A percentile compares a stretch with the other conserved stretches of the same genome.
Evolutionary conservation across 2,113 vertebrate species (phyloP).

Genomic region (Phalacrocorax carbo): DNA sequence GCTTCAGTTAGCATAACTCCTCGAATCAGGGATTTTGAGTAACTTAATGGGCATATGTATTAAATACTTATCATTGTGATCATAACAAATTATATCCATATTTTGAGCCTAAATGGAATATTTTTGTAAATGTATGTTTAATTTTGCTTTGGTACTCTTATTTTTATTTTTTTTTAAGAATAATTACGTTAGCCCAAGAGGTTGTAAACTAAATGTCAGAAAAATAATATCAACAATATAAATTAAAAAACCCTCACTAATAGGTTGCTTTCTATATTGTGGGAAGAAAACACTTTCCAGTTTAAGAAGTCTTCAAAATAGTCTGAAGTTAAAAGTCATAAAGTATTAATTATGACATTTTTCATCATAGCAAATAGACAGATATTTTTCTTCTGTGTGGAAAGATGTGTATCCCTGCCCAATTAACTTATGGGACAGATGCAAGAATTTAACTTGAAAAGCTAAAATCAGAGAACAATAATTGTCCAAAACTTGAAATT

Average conservation of each 20-base stretch:
- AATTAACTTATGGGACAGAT: neutral
- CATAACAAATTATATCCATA: accelerated
- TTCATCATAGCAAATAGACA: neutral
- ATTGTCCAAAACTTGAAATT: neutral
- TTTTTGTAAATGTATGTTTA: neutral
- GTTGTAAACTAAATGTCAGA: neutral
- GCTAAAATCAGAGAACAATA: neutral
- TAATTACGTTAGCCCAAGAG: neutral
- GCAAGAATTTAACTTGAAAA: neutral
- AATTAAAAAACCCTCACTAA: neutral
- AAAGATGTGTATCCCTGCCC: neutral
- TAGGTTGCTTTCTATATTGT: neutral
- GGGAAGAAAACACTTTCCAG: neutral
- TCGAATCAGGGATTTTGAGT: neutral
- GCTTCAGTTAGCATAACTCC: neutral
- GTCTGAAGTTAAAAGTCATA: neutral
- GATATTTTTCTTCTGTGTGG: neutral
- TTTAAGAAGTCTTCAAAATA: neutral
- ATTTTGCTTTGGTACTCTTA: neutral
- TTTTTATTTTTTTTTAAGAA: neutral
- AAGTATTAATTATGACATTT: neutral
- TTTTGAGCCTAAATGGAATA: neutral
- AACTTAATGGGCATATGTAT: neutral
- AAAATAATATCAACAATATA: neutral
- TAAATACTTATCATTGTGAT: neutral